phyloP scores from a whole-genome alignment of 2,888 invertebrate species.

The Azorinus chamasolen region DNA sequence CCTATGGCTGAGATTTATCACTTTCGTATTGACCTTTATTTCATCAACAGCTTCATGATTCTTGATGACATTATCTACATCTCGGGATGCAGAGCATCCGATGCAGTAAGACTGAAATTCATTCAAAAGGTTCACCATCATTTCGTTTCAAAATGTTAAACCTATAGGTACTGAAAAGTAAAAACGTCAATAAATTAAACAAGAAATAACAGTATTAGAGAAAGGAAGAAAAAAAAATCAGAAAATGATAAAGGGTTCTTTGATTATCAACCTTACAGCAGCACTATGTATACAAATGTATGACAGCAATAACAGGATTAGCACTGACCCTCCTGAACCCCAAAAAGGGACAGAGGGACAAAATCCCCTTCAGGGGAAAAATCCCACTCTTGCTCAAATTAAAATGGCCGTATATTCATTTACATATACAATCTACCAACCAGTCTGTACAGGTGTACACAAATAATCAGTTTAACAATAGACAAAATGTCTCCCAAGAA shows the following conservation, averaged over 20 bases:
- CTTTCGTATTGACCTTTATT: neutral
- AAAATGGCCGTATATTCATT: too few relatives aligned
- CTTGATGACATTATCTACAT: neutral
- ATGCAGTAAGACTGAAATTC: conserved; percentile 6
- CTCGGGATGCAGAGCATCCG: conserved; percentile 2
- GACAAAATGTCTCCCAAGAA: conserved; percentile 2
- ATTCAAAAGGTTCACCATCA: neutral
- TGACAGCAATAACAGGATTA: conserved; percentile 1
- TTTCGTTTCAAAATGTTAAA: neutral
- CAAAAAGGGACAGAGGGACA: conserved; percentile 5
- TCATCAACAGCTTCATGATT: neutral
- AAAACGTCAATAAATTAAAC: neutral
- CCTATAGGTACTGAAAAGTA: neutral
- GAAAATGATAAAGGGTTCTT: neutral
- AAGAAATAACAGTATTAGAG: neutral
- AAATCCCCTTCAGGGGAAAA: conserved; percentile 2
- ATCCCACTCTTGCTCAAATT: neutral
- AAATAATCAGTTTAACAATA: conserved; percentile 12
- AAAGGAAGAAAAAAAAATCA: conserved; percentile 8
- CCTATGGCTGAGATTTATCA: conserved; percentile 65
- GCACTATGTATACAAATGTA: conserved; percentile 9
- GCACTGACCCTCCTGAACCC: conserved; percentile 1
- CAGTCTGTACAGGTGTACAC: conserved; percentile 10
- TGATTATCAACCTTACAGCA: conserved; percentile 11
- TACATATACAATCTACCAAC: conserved; percentile 12